phyloP scores from a whole-genome alignment of 1,140 invertebrate species.

The Bilobella aurantiaca region DNA sequence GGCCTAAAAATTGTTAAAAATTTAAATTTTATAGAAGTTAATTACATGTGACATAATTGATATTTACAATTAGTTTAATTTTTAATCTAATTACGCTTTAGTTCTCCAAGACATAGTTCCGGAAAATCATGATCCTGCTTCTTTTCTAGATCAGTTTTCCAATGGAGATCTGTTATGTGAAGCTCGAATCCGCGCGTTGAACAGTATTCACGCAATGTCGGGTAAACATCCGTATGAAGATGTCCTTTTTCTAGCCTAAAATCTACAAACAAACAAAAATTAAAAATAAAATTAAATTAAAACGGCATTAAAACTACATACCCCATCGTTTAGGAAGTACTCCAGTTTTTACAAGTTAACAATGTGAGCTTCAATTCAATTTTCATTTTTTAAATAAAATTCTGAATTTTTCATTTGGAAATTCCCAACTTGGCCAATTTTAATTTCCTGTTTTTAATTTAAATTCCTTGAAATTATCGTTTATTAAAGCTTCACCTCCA shows the following conservation, averaged over 20 bases:
- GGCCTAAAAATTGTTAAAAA: too few species aligned
- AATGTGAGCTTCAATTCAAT: too few species aligned
- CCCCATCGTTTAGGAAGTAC: too few species aligned
- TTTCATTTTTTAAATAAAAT: too few species aligned
- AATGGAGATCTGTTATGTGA: constrained; percentile 58
- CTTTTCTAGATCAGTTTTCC: constrained; percentile 54
- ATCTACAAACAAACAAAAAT: constrained; percentile 42
- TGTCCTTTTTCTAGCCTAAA: constrained; percentile 55
- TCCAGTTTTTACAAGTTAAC: too few species aligned
- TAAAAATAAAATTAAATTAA: background rate
- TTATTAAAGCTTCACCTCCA: too few species aligned
- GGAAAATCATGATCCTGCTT: constrained; percentile 60
- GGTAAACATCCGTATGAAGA: constrained; percentile 54
- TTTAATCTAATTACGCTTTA: constrained; percentile 47
- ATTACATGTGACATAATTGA: background rate
- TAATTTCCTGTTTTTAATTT: too few species aligned
- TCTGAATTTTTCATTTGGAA: too few species aligned
- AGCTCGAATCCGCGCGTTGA: constrained; percentile 54
- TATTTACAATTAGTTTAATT: background rate
- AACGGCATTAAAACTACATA: background rate
- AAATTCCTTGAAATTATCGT: too few species aligned
- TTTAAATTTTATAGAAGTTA: background rate
- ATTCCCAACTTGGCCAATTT: too few species aligned
- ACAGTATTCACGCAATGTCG: constrained; percentile 49
- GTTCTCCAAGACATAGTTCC: constrained; percentile 60